Base-by-base conservation (phyloP, 2,113 vertebrate genomes). In the Chionodraco myersi region DNA sequence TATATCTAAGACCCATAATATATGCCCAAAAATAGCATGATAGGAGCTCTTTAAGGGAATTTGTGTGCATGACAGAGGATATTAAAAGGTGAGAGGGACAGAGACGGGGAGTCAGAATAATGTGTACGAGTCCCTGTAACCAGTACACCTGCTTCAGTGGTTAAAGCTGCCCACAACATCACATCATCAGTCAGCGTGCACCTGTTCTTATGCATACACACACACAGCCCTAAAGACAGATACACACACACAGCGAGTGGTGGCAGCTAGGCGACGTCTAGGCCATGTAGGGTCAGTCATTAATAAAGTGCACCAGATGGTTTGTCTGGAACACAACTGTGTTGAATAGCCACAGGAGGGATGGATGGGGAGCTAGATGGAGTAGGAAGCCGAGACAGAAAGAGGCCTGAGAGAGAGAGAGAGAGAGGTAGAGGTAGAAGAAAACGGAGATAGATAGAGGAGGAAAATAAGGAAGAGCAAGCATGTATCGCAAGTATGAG, bases 221-320 rank as follows among this genome's bases (percentile, higher is more conserved):
- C 59, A 83, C 59, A 62, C 49, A 80, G 12, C 49, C 34, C 16
- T 18, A 75, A 3, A 58, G 0, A 75, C 48, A 57, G 10, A 65
- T 3, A 75, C 60, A 69, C 61, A 75, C 61, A 80, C 86, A 75
- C 71, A 84, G 75, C 49, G 58, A 84, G 82, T 21, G 80, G 85
- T 90, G 87, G 88, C 84, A 92, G 83, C 81, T 53, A 81, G 84
- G 86, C 62, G 80, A 86, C 85, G 72, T 88, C 83, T 76, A 72
- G 86, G 90, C 83, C 88, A 68, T 86, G 84, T 89, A 88, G 92
- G 92, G 93, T 93, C 90, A 89, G 91, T 93, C 90, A 91, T 94
- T 94, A 93, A 94, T 94, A 94, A 92, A 93, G 90, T 80, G 90
- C 84, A 91, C 85, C 93, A 94, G 93, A 93, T 94, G 93, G 93